Percentiles rank a stretch among this genome's conserved stretches.
Evolutionary conservation across 2,797 vertebrate genomes (phyloP).

Genomic region (Oreortyx pictus): DNA sequence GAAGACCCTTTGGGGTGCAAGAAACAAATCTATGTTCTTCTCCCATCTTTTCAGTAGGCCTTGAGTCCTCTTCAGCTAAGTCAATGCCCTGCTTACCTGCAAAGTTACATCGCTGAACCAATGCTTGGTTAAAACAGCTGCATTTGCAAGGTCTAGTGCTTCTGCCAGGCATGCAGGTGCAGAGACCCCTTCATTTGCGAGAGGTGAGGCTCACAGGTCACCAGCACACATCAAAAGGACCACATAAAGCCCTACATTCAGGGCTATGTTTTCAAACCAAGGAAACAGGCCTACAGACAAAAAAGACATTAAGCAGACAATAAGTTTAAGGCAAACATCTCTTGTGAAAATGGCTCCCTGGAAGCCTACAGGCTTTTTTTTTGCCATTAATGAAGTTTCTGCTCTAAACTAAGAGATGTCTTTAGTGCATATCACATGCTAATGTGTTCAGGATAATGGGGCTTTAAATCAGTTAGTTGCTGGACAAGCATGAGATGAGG

Average conservation of each 20-base stretch:
- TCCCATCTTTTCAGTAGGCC: neutral
- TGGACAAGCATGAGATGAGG: neutral
- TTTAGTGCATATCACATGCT: neutral
- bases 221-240: constrained; percentile 59
- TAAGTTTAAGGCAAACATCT: constrained; percentile 32
- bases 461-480: constrained; percentile 24
- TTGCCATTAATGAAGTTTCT: constrained; percentile 40
- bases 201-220: constrained; percentile 55
- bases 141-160: neutral
- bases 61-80: neutral
- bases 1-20: neutral
- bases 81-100: neutral
- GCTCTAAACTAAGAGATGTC: constrained; percentile 5
- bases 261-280: constrained; percentile 29
- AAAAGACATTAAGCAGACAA: constrained; percentile 43
- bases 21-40: neutral
- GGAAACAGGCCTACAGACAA: constrained; percentile 3
- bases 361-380: constrained; percentile 36
- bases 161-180: constrained; percentile 14
- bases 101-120: neutral
- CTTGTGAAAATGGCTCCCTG: constrained; percentile 30
- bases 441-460: neutral
- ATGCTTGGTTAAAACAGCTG: neutral
- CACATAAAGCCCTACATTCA: constrained; percentile 48
- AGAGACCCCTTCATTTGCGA: neutral